phyloP scores from a whole-genome alignment of 2,113 vertebrate genomes.

The Smithornis capensis region DNA sequence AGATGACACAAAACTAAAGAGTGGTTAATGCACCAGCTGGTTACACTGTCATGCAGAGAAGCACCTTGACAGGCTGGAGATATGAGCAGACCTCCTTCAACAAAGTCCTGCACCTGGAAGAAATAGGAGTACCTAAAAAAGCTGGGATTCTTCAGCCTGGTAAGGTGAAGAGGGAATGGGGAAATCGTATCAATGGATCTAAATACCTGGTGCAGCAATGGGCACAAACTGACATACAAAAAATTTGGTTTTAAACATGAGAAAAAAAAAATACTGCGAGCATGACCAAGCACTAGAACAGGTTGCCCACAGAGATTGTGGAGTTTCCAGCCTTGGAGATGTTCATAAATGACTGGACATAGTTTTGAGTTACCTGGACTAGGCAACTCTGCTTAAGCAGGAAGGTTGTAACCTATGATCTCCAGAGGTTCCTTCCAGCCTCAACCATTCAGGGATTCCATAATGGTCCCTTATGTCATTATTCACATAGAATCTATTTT shows the following conservation, averaged over 20 bases:
- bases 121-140: not conserved
- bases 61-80: not conserved
- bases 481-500: not conserved
- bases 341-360: not conserved
- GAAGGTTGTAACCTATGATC: not conserved
- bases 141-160: not conserved
- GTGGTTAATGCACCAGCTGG: not conserved
- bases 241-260: not conserved
- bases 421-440: not conserved
- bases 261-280: not conserved
- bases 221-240: not conserved
- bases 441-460: not conserved
- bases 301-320: not conserved
- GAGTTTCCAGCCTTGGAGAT: not conserved
- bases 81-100: not conserved
- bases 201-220: not conserved
- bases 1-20: not conserved
- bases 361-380: not conserved
- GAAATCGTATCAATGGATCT: not conserved
- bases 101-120: not conserved
- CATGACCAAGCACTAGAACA: not conserved
- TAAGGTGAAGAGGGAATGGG: not conserved
- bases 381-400: not conserved
- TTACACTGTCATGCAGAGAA: not conserved
- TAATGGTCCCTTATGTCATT: not conserved